Conservation (phyloP, 2,113 vertebrate genomes). For the Dicentrarchus labrax region DNA sequence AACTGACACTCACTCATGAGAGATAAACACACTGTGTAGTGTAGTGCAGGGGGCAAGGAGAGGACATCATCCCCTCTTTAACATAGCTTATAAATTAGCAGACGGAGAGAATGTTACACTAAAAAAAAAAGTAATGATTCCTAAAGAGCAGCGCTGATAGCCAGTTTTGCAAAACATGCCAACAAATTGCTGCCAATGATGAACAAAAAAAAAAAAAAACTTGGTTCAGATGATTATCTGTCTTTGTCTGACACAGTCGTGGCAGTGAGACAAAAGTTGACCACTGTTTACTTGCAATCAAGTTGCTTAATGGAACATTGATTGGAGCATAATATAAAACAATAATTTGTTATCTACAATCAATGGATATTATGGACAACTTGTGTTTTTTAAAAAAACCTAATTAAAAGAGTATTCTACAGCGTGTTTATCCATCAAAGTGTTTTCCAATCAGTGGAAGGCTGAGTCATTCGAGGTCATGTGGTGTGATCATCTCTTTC, state of each 20-base stretch:
- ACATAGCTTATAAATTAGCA: neutral
- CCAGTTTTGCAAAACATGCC: neutral
- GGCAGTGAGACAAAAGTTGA: neutral
- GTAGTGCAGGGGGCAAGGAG: neutral
- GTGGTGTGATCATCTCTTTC: neutral
- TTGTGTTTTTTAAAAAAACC: neutral
- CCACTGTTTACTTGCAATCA: neutral
- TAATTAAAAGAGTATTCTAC: neutral
- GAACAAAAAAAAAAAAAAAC: neutral
- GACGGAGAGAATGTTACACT: neutral
- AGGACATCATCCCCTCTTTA: neutral
- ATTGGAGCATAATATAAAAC: neutral
- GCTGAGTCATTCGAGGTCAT: constrained; percentile 10
- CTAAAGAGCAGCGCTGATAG: neutral
- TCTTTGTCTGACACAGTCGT: neutral
- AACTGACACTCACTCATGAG: too few relatives aligned
- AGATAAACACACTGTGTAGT: neutral
- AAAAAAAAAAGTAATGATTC: neutral
- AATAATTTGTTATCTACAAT: neutral
- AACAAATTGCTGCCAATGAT: neutral
- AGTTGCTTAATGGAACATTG: neutral
- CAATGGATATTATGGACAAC: neutral
- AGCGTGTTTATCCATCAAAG: constrained; percentile 7
- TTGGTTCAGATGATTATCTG: neutral
- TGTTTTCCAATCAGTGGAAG: neutral